phyloP scores from a whole-genome alignment of 2,113 vertebrate species.

The Gobio gobio region DNA sequence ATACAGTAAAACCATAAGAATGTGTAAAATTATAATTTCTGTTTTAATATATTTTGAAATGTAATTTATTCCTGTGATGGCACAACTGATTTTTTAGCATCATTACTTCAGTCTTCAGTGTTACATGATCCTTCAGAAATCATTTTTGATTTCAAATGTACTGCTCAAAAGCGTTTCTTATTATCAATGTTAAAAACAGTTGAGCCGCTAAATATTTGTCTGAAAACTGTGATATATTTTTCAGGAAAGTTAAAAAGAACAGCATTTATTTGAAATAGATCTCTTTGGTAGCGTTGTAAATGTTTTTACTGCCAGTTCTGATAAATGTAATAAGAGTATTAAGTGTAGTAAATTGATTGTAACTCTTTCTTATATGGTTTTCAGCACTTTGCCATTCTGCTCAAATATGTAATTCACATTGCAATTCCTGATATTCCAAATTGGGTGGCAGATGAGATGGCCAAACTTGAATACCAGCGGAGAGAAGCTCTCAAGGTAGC shows the following conservation, averaged over 20 bases:
- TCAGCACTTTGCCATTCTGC: slow-evolving; percentile 91
- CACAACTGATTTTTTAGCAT: background rate
- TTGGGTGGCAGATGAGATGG: slow-evolving; percentile 95
- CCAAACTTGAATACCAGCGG: slow-evolving; percentile 93
- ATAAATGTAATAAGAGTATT: too few relatives aligned
- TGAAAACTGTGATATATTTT: too few relatives aligned
- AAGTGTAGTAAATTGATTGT: slow-evolving; percentile 36
- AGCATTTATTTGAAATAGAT: background rate
- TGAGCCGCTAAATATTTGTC: background rate
- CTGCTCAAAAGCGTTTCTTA: background rate
- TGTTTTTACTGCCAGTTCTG: background rate
- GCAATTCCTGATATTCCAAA: slow-evolving; percentile 91
- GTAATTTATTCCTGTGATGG: background rate
- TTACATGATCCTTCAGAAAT: background rate
- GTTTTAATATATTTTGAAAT: background rate
- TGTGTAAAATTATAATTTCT: too few relatives aligned
- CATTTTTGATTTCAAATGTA: slow-evolving; percentile 59
- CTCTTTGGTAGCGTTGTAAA: background rate
- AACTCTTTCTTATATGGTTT: background rate
- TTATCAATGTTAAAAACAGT: background rate
- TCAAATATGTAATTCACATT: slow-evolving; percentile 94
- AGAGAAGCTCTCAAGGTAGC: slow-evolving; percentile 94
- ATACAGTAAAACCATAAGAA: background rate
- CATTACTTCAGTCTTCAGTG: background rate
- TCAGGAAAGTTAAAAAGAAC: background rate